These are phyloP conservation scores for Mastigias papua DNA, from an alignment of 30 jellyfish, hydroid and myxozoan genomes.

Conservation along the genomic window DNA sequence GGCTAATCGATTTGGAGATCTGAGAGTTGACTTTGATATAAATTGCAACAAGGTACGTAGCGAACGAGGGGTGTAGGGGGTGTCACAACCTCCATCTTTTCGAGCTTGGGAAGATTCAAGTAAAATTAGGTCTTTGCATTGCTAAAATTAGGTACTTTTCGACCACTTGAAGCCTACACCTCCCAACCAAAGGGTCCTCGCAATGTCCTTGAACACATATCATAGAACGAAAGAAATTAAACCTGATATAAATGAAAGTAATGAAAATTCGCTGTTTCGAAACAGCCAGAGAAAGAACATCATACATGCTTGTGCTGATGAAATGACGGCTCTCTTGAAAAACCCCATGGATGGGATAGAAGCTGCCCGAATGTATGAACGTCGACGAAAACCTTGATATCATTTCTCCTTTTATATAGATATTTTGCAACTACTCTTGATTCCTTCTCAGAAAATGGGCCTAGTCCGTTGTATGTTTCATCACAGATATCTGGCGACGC, in stretches of 20 bases:
- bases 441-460: conserved; percentile 94
- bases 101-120: no score
- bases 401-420: conserved; percentile 77
- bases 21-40: no score
- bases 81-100: not conserved
- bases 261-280: no score
- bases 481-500: conserved; percentile 91
- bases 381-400: conserved; percentile 73
- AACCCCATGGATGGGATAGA: conserved; percentile 98
- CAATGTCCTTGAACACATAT: no score
- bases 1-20: no score
- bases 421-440: conserved; percentile 85
- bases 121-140: no score
- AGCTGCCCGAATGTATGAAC: conserved; percentile 97
- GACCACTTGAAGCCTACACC: no score
- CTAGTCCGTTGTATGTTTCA: conserved; percentile 81
- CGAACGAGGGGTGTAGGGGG: not conserved
- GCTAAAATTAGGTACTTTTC: no score
- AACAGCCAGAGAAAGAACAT: no score
- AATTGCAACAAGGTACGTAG: not conserved
- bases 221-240: no score
- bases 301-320: conserved; percentile 74
- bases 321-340: conserved; percentile 46
- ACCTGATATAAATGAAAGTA: no score
- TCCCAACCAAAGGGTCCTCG: no score